phyloP scores from a whole-genome alignment of 2,797 vertebrate genomes.

The Aldrovandia affinis region DNA sequence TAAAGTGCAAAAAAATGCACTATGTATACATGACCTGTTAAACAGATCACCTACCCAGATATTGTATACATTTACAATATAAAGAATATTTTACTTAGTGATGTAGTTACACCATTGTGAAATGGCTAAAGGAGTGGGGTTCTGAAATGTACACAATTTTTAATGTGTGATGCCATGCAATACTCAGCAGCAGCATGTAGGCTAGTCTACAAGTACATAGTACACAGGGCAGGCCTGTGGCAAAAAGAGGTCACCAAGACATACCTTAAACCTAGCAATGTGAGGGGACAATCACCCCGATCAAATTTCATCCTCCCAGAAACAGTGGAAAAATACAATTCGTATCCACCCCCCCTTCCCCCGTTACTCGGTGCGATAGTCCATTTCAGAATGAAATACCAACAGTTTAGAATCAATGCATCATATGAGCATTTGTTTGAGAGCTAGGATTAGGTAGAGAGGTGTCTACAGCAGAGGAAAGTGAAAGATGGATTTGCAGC shows the following conservation, averaged over 20 bases:
- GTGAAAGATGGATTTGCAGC: conserved; percentile 78
- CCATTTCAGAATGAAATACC: neutral
- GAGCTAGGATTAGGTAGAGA: conserved; percentile 22
- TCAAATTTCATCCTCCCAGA: neutral
- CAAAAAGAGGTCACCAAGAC: neutral
- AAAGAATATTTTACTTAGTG: neutral
- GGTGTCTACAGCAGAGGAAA: conserved; percentile 68
- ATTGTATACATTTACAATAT: neutral
- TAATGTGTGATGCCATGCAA: neutral
- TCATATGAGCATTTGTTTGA: conserved; percentile 8
- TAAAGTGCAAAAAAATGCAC: too few relatives aligned
- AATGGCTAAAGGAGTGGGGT: neutral
- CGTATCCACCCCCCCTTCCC: neutral
- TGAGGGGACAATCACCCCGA: neutral
- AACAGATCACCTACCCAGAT: too few relatives aligned
- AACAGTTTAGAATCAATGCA: conserved; percentile 2
- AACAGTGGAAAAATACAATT: neutral
- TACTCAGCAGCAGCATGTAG: neutral
- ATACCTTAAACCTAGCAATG: neutral
- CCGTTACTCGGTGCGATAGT: too few relatives aligned
- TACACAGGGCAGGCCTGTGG: neutral
- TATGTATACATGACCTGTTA: too few relatives aligned
- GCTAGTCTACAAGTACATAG: neutral
- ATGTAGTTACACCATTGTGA: neutral
- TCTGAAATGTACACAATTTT: neutral